A percentile compares a stretch with the other conserved stretches of the same genome.
Conservation (phyloP, 2,113 vertebrate species). For the Pionites leucogaster region DNA sequence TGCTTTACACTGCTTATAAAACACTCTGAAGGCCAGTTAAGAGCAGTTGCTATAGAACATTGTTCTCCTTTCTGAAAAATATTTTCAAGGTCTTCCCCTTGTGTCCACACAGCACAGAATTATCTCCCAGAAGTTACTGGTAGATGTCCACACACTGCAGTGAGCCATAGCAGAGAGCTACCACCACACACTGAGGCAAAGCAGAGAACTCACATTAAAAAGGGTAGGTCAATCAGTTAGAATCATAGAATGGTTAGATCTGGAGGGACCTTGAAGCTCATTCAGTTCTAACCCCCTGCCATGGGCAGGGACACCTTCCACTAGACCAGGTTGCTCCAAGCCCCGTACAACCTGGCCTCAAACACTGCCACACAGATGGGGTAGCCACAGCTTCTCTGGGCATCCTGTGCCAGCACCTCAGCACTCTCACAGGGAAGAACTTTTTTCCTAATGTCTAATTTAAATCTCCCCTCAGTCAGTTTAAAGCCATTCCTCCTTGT, state of each 20-base stretch:
- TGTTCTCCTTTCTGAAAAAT: neutral
- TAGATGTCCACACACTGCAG: rapidly evolving
- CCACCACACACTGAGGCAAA: neutral
- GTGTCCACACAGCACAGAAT: neutral
- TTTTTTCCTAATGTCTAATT: too few relatives aligned
- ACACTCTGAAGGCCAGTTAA: neutral
- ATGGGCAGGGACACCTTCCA: neutral
- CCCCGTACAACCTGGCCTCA: neutral
- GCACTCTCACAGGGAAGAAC: too few relatives aligned
- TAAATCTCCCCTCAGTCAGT: too few relatives aligned
- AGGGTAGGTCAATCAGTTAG: neutral
- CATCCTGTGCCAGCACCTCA: too few relatives aligned
- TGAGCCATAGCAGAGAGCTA: rapidly evolving
- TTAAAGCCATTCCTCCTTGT: too few relatives aligned
- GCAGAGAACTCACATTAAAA: rapidly evolving
- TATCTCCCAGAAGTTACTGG: neutral
- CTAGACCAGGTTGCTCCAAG: neutral
- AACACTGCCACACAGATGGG: too few relatives aligned
- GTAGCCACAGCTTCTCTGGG: too few relatives aligned
- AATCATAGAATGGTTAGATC: neutral
- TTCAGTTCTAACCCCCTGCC: neutral
- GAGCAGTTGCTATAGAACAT: neutral
- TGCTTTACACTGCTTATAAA: neutral
- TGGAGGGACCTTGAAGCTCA: neutral
- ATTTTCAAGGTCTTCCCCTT: neutral